Evolutionary conservation across 2,888 invertebrate genomes (phyloP), one percentile per base, ranked within the genome.

Genomic region (Tenthredo notha): DNA sequence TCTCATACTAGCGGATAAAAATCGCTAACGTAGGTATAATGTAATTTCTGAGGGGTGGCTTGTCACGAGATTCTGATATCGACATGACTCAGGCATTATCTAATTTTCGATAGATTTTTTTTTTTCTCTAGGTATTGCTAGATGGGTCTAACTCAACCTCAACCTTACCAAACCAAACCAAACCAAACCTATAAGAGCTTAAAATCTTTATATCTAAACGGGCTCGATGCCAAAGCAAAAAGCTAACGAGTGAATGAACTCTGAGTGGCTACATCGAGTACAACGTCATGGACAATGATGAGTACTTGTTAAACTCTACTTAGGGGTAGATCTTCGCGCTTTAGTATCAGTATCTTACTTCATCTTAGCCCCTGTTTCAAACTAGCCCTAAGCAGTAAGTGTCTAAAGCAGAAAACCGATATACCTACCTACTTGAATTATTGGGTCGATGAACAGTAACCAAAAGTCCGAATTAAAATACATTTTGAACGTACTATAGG

Each of bases 181-280:
- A 18, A 29, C 77, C 12, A 40, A 33, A 54, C 5, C 7, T 54
- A 21, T 50, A 9, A 54, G 18, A 33, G 25, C 77, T 77, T 1
- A 33, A 50, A 77, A 6, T 43, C 50, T 54, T 29, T 54, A 29
- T 54, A 25, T 18, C 25, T 37, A 54, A 9, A 21, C 40, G 50
- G 77, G 77, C 77, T 77, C 33, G 77, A 77, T 77, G 77, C 77
- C 77, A 77, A 54, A 12, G 77, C 77, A 33, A 18, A 77, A 77
- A 21, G n/a, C 29, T 25, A 29, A 18, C 54, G 77, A 33, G 47
- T 29, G 54, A 77, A 33, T 29, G 29, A 77, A 54, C 77, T 25
- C 77, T 7, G 29, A 77, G 54, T 77, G 77, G 54, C 25, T 29
- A 33, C 50, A 29, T 77, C 54, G 54, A 54, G 12, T 15, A 77